Base-by-base conservation (phyloP, 2,113 vertebrate genomes). In the Indicator indicator region DNA sequence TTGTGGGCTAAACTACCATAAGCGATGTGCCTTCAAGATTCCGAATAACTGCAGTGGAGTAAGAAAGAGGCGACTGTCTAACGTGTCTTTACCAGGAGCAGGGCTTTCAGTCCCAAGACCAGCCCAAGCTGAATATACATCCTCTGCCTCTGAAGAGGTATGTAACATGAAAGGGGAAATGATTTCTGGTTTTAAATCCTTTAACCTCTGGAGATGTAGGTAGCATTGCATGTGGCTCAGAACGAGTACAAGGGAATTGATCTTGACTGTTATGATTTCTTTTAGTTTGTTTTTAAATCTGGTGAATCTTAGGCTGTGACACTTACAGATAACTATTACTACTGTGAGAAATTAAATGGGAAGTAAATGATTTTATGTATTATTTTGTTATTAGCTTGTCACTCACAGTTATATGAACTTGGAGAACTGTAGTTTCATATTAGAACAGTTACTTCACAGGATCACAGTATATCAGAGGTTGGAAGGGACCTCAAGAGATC, bases 1-100 rank as follows among this genome's bases (percentile, higher is more conserved):
- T 88, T 99, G 99, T 97, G 99, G 99, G 67, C 97, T 99, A 81
- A 99, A 99, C 97, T 99, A 99, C 97, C 99, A 99, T 97, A 99
- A 99, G 89, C 98, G 99, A 88, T 99, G 99, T 86, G 99, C 99
- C 97, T 99, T 99, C 98, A 99, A 99, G 97, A 99, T 99, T 95
- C 99, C 99, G 68, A 99, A 99, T 97, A 99, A 99, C 96, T 99
- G 99, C 91, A 99, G 98, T 30, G 99, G 99, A 82, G 98, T 99
- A 92, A 98, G 98, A 93, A 99, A 99, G 95, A 98, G 99, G 32
- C 98, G 99, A 16, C 94, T 99, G 73, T 99, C 99, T 91, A 99
- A 99, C 1, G 99, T 99, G 18, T 99, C 99, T 17, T 97, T 99
- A 77, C 99, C 99, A 9, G 99, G 98, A 90, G 97, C 98, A 6